Evolutionary conservation across 2,113 vertebrate species (phyloP).

Genomic region (Pseudorasbora parva): DNA sequence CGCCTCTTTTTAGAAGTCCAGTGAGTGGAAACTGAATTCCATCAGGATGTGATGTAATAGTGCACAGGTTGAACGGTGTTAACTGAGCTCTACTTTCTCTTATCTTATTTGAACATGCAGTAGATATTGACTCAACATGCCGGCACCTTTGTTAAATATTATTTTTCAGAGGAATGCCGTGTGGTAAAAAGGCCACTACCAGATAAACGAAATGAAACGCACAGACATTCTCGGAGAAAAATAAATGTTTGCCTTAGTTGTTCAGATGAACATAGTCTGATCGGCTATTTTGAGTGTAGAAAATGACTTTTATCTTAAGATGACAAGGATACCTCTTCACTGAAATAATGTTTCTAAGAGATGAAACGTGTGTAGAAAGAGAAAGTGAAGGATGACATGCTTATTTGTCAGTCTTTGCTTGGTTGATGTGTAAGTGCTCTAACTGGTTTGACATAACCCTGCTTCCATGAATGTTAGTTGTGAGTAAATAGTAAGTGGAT

Average conservation of each 20-base stretch:
- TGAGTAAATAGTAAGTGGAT: background rate
- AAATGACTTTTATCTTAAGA: background rate
- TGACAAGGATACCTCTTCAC: background rate
- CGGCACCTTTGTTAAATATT: slow-evolving; percentile 71
- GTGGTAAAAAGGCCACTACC: slow-evolving; percentile 55
- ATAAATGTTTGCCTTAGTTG: slow-evolving; percentile 12
- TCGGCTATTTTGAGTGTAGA: background rate
- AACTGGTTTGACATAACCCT: background rate
- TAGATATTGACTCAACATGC: slow-evolving; percentile 64
- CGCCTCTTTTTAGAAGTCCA: slow-evolving; percentile 22
- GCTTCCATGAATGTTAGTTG: background rate
- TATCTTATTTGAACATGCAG: slow-evolving; percentile 71
- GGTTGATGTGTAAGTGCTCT: background rate
- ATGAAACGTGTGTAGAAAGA: background rate
- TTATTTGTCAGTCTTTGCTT: slow-evolving; percentile 1
- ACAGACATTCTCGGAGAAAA: background rate
- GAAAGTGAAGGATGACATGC: background rate
- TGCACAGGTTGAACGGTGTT: slow-evolving; percentile 46
- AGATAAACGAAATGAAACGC: slow-evolving; percentile 46
- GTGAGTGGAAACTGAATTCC: slow-evolving; percentile 59
- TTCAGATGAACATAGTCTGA: background rate
- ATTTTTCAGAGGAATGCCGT: slow-evolving; percentile 66
- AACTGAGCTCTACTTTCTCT: slow-evolving; percentile 42
- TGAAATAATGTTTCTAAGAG: background rate
- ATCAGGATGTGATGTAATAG: slow-evolving; percentile 61